Conservation (phyloP, 2,797 vertebrate genomes). For the Poecile montanus region DNA sequence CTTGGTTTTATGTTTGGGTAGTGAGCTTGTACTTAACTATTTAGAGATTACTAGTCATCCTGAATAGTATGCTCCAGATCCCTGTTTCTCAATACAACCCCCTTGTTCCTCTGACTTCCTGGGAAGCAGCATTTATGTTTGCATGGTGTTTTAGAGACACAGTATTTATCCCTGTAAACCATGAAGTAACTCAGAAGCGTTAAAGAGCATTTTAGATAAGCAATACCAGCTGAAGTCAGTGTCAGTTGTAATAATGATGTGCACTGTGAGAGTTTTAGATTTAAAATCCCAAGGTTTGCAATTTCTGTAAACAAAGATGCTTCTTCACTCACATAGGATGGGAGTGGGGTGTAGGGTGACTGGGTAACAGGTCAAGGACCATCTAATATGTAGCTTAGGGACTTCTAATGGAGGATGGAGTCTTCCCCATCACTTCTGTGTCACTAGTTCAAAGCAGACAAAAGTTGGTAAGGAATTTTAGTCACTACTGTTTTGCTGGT, state of each 20-base stretch:
- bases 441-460: constrained; percentile 44
- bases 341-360: background rate
- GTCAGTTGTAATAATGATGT: background rate
- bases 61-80: background rate
- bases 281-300: background rate
- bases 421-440: constrained; percentile 51
- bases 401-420: constrained; percentile 55
- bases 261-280: background rate
- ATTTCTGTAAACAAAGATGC: background rate
- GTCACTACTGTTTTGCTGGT: constrained; percentile 14
- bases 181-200: background rate
- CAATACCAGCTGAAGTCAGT: background rate
- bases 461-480: constrained; percentile 25
- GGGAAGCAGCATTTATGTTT: background rate
- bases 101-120: background rate
- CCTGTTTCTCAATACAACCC: background rate
- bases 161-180: background rate
- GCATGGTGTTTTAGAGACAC: background rate
- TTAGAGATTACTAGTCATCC: background rate
- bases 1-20: background rate
- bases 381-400: constrained; percentile 22
- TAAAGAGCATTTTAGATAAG: background rate
- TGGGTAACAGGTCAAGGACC: background rate
- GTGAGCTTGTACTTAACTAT: background rate
- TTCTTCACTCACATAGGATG: background rate